Conservation (phyloP, 2,888 invertebrate species). For the Nomada fucata region DNA sequence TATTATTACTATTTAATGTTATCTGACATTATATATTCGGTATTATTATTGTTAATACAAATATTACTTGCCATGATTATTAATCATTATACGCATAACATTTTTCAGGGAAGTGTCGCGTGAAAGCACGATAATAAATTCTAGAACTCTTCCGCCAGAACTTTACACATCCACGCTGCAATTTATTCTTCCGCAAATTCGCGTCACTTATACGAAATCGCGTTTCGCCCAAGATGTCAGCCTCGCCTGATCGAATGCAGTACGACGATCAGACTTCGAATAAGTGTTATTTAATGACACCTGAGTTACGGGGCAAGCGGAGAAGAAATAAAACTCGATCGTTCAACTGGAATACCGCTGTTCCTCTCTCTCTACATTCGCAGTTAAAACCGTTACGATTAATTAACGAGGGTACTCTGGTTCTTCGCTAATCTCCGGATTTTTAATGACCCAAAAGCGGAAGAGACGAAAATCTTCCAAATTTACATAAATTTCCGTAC, state of each 20-base stretch:
- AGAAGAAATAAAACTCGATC: constrained; percentile 8
- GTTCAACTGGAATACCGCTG: neutral
- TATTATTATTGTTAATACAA: too few species aligned
- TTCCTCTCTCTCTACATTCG: too few species aligned
- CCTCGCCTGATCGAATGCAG: neutral
- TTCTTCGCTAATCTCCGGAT: neutral
- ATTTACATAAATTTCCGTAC: constrained; percentile 50
- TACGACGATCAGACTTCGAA: neutral
- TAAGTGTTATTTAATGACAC: constrained; percentile 14
- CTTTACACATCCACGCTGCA: neutral
- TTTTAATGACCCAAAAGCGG: constrained; percentile 8
- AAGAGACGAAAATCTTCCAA: constrained; percentile 12
- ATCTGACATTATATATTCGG: too few species aligned
- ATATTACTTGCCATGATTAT: too few species aligned
- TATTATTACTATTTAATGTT: too few species aligned
- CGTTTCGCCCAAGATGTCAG: neutral
- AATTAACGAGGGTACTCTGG: neutral
- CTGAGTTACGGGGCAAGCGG: neutral
- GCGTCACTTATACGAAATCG: neutral
- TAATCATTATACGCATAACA: too few species aligned
- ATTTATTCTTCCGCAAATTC: neutral
- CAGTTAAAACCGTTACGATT: neutral
- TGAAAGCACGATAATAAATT: too few species aligned
- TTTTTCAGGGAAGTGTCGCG: too few species aligned
- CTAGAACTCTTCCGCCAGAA: too few species aligned